Conservation (phyloP, 2,113 vertebrate species). For the Cryptotis parvus region DNA sequence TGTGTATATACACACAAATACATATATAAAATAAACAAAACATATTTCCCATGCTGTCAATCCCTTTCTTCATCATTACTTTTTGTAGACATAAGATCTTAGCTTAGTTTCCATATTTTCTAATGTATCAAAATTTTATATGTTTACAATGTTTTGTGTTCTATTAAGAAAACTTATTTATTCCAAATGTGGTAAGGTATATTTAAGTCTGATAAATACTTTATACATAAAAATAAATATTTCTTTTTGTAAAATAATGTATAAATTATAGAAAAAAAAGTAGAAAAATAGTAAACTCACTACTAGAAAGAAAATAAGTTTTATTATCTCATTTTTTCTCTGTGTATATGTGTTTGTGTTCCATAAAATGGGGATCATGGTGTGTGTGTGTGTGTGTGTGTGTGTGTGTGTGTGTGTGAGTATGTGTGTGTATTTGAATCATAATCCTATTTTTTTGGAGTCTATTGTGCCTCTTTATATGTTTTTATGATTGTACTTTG, state of each 20-base stretch:
- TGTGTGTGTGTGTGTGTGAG: not conserved
- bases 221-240: not conserved
- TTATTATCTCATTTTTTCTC: not conserved
- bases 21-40: not conserved
- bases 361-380: not conserved
- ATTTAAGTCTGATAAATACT: not conserved
- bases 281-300: not conserved
- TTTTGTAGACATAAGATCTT: conserved; percentile 5
- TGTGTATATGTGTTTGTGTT: not conserved
- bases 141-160: not conserved
- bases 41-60: not conserved
- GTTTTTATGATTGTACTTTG: not conserved
- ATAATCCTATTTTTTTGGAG: not conserved
- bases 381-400: not conserved
- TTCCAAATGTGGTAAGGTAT: not conserved
- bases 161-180: conserved; percentile 4
- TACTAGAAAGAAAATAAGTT: not conserved
- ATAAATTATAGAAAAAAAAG: not conserved
- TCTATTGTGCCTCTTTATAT: not conserved
- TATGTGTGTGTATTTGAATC: too few species aligned
- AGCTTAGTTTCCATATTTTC: not conserved
- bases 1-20: not conserved
- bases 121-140: not conserved
- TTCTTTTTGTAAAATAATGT: not conserved
- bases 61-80: not conserved